A percentile compares a stretch with the other conserved stretches of the same genome.
Conservation (phyloP, 2,113 vertebrate species). For the Vidua macroura region DNA sequence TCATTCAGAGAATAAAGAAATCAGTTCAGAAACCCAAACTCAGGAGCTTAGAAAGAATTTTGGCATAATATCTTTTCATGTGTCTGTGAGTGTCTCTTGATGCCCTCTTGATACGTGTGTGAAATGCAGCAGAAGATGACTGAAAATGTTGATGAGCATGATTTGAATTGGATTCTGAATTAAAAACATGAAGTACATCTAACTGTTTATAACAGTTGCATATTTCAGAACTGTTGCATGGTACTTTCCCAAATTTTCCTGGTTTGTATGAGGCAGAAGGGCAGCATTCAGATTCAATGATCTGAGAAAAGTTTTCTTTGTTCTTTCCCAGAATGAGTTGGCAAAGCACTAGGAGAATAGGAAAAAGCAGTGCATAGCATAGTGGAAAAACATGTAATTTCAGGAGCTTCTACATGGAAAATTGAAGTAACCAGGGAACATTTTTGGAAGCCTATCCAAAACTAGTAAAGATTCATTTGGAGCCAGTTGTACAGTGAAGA, state of each 20-base stretch:
- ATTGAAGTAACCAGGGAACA: fast-evolving
- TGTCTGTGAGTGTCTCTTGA: not conserved
- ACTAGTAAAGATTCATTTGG: not conserved
- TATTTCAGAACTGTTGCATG: not conserved
- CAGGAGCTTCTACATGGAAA: not conserved
- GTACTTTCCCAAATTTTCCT: not conserved
- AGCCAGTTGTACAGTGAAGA: not conserved
- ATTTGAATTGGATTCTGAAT: not conserved
- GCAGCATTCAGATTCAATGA: not conserved
- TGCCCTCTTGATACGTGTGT: not conserved
- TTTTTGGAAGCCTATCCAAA: not conserved
- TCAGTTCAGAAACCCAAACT: not conserved
- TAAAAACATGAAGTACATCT: not conserved
- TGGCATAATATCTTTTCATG: too few species aligned
- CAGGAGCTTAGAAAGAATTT: not conserved
- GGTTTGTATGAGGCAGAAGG: not conserved
- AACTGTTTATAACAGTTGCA: not conserved
- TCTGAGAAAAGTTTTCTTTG: constrained; percentile 6
- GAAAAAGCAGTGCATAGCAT: not conserved
- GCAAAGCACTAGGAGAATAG: not conserved
- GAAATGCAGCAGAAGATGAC: not conserved
- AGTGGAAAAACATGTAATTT: not conserved
- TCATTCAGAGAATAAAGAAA: not conserved
- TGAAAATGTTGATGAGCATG: not conserved
- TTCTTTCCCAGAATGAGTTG: not conserved